Evolutionary conservation across 2,113 vertebrate genomes (phyloP), one percentile per base, ranked within the genome.

Genomic region (Chinchilla lanigera): DNA sequence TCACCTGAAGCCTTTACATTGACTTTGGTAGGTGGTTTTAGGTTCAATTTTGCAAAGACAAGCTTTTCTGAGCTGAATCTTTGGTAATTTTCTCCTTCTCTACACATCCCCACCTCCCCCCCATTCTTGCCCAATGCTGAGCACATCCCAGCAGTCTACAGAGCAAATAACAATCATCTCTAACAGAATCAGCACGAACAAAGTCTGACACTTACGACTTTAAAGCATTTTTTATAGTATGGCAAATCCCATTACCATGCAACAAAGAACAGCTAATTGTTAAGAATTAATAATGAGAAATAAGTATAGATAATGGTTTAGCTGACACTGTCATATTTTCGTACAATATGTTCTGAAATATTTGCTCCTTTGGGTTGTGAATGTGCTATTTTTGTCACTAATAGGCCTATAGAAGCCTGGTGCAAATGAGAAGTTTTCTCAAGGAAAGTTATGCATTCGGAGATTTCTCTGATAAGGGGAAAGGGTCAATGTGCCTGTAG

Each of bases 401-500:
- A 96, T 3, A 11, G 93, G 82, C 92, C 95, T 96, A 98, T 92
- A 98, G 98, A 98, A 97, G 98, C 98, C 71, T 96, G 63, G 88
- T 56, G 35, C 96, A 98, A 98, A 98, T 98, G 96, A 41, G 95
- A 98, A 97, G 96, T 98, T 98, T 98, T 98, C 96, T 97, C 47
- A 96, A 96, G 97, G 95, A 98, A 98, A 98, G 97, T 98, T 98
- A 92, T 84, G 90, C 89, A 96, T 98, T 98, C 98, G 93, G 98
- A 97, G 98, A 98, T 98, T 98, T 98, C 97, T 98, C 96, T 98
- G 98, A 98, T 98, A 98, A 98, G 98, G 98, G 98, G 97, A 98
- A 98, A 8, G 98, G 98, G 98, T 98, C 98, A 98, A 97, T 98
- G 98, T 98, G 98, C 97, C 98, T 98, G 98, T 97, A 97, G 97